Evolutionary conservation across 2,888 invertebrate genomes (phyloP).

Genomic region (Callimorpha dominula): DNA sequence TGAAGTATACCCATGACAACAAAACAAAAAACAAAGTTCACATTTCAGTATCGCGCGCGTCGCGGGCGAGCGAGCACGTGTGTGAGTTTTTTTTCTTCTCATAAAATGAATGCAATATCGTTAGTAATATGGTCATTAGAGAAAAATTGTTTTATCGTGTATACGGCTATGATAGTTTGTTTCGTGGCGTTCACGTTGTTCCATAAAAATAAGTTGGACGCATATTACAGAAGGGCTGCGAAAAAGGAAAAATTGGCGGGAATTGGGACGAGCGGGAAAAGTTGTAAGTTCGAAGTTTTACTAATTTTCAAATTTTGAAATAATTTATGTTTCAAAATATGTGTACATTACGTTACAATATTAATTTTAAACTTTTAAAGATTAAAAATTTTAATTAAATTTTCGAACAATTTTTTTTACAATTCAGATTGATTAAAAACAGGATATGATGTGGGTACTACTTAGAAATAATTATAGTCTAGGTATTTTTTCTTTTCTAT

Average conservation of each 20-base stretch:
- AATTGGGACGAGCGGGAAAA: conserved; percentile 62
- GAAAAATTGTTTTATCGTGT: conserved; percentile 79
- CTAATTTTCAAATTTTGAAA: neutral
- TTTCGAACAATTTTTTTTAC: neutral
- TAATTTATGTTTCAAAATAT: too few species aligned
- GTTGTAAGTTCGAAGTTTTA: conserved; percentile 13
- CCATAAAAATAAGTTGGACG: conserved; percentile 76
- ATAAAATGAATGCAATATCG: conserved; percentile 77
- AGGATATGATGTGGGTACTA: neutral
- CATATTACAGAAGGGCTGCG: conserved; percentile 59
- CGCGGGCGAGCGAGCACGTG: conserved; percentile 36
- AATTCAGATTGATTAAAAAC: neutral
- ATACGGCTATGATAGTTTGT: conserved; percentile 71
- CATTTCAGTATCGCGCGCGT: conserved; percentile 49
- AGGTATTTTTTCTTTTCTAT: too few species aligned
- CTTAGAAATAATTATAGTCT: too few species aligned
- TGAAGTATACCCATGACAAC: conserved; percentile 43
- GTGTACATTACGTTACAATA: too few species aligned
- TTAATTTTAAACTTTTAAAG: too few species aligned
- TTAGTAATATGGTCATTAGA: conserved; percentile 77
- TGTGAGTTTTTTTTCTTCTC: conserved; percentile 10
- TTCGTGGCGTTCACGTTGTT: conserved; percentile 76
- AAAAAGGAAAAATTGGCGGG: conserved; percentile 68
- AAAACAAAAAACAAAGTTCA: conserved; percentile 44
- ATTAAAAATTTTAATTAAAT: neutral